Evolutionary conservation across 2,888 invertebrate species (phyloP).

Genomic region (Netelia melanura): DNA sequence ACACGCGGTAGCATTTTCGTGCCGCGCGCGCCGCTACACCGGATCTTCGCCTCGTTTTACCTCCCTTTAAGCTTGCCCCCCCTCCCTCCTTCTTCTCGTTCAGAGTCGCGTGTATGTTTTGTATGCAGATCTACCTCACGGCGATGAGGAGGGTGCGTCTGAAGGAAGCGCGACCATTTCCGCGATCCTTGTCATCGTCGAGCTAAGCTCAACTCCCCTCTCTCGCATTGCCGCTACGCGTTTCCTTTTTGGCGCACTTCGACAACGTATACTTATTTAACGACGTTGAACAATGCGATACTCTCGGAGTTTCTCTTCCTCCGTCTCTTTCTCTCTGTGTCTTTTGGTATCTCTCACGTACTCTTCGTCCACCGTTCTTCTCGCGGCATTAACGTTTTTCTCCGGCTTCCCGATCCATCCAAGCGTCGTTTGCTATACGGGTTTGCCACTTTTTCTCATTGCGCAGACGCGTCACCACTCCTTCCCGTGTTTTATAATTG

Average conservation of each 20-base stretch:
- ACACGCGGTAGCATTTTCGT: slow-evolving; percentile 25
- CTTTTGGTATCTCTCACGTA: slow-evolving; percentile 47
- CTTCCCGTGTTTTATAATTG: slow-evolving; percentile 55
- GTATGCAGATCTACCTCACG: slow-evolving; percentile 75
- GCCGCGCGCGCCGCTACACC: slow-evolving; percentile 19
- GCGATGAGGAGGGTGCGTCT: slow-evolving; percentile 12
- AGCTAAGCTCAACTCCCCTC: slow-evolving; percentile 39
- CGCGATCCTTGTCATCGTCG: slow-evolving; percentile 17
- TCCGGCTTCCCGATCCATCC: slow-evolving; percentile 59
- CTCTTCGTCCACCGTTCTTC: slow-evolving; percentile 15
- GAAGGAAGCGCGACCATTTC: not conserved
- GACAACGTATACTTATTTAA: slow-evolving; percentile 66
- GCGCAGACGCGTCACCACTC: not conserved
- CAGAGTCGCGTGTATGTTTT: slow-evolving; percentile 65
- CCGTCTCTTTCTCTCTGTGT: slow-evolving; percentile 56
- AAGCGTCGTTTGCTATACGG: slow-evolving; percentile 30
- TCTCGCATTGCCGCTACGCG: slow-evolving; percentile 10
- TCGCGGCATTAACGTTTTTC: slow-evolving; percentile 67
- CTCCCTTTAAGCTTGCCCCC: not conserved
- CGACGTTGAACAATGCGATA: slow-evolving; percentile 71
- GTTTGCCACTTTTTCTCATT: slow-evolving; percentile 44
- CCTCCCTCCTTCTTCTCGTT: not conserved
- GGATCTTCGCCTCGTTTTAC: slow-evolving; percentile 33
- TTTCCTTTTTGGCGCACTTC: slow-evolving; percentile 34
- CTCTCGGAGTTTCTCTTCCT: slow-evolving; percentile 42